phyloP scores from a whole-genome alignment of 2,797 vertebrate species.

The Cryptoprocta ferox region DNA sequence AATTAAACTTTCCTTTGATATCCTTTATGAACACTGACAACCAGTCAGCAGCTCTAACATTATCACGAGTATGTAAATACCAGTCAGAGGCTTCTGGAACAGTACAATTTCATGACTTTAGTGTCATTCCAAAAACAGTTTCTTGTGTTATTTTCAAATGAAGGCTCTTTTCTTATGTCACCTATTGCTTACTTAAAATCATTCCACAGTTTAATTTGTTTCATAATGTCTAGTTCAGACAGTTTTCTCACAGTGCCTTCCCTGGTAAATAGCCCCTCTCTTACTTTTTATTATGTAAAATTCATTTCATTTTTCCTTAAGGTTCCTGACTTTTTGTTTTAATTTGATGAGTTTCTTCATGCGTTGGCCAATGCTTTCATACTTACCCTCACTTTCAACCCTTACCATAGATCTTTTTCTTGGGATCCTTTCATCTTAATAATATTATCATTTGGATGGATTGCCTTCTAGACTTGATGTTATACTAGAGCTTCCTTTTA shows the following conservation, averaged over 20 bases:
- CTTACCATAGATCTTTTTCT: not conserved
- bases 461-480: conserved; percentile 16
- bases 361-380: not conserved
- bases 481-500: not conserved
- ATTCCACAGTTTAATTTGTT: not conserved
- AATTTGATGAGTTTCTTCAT: conserved; percentile 38
- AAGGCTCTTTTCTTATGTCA: not conserved
- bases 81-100: not conserved
- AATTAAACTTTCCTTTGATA: conserved; percentile 4
- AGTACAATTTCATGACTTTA: not conserved
- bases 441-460: not conserved
- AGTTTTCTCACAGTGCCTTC: not conserved
- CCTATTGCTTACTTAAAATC: conserved; percentile 15
- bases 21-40: conserved; percentile 14
- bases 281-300: not conserved
- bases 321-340: not conserved
- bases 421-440: not conserved
- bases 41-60: not conserved
- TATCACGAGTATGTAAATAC: not conserved
- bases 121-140: not conserved
- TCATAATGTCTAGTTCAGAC: not conserved
- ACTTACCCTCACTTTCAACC: not conserved
- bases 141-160: not conserved
- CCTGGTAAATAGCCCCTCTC: not conserved
- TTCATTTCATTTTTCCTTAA: conserved; percentile 15